Conservation (phyloP, 1,140 invertebrate species). For the Cyrtorhinus lividipennis region DNA sequence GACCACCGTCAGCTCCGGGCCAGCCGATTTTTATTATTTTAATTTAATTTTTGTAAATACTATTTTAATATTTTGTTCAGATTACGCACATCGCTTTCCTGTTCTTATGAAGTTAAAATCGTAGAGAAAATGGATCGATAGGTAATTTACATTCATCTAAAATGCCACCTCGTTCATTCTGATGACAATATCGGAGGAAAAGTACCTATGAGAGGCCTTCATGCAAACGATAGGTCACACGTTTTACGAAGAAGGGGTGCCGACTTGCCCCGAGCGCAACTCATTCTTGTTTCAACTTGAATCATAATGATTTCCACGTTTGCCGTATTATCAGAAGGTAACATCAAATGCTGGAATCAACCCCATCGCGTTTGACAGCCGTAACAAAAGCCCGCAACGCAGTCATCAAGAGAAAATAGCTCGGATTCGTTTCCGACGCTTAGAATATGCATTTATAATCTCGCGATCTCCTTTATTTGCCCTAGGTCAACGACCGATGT, state of each 20-base stretch:
- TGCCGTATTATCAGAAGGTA: neutral
- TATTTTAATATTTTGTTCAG: no score
- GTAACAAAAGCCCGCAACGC: neutral
- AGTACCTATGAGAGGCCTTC: neutral
- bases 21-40: no score
- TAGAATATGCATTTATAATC: neutral
- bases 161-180: no score
- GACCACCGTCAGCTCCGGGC: no score
- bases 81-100: no score
- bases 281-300: neutral
- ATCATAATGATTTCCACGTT: conserved; percentile 2
- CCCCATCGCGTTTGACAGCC: neutral
- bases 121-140: no score
- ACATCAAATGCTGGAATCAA: neutral
- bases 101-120: no score
- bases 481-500: neutral
- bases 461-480: neutral
- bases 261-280: neutral
- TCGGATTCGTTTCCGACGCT: neutral
- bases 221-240: neutral
- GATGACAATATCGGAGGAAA: neutral
- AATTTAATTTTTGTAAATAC: no score
- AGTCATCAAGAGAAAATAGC: neutral
- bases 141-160: no score
- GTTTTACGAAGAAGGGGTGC: neutral